Base-by-base conservation (phyloP, 2,113 vertebrate species). In the Centropus bengalensis region DNA sequence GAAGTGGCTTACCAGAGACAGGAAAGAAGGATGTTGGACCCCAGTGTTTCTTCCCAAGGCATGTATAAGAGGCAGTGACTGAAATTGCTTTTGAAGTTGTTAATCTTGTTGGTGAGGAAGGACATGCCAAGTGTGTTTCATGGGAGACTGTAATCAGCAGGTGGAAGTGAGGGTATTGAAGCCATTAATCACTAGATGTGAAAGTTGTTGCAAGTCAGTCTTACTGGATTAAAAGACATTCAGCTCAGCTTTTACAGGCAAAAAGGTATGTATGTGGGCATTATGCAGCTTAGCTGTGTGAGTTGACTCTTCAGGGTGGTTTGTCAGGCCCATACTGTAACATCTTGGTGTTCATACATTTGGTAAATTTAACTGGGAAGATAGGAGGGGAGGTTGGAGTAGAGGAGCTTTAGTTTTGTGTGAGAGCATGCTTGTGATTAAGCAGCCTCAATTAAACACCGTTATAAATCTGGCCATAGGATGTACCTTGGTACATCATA, bases 11-110 rank as follows among this genome's bases (percentile, higher is more conserved):
- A 33, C 5, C 3, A 19, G 33, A 52, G n/a, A 33, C 8, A 10
- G 26, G 42, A 20, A 5, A 18, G 32, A 82, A 58, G n/a, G 30
- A 10, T 21, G 1, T 21, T 0, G 2, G 13, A 71, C 20, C 5
- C 12, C 26, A 56, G 33, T 5, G 0, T 33, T 92, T 87, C 12
- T 79, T 82, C 14, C 6, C 6, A 5, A 7, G 40, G 6, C 45
- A 45, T 21, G 3, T 36, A 36, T 38, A 54, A 36, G 38, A 84
- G n/a, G 16, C 59, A 67, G 26, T 63, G 51, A 63, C 20, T 67
- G 40, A 60, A 89, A 36, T 1, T 1, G 19, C 24, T 54, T 82
- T 52, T 49, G 15, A 66, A 40, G 21, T 71, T 42, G 5, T 42
- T 74, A 14, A 10, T 75, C 12, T 47, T 86, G 3, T 64, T 93